Evolutionary conservation across 2,888 invertebrate species (phyloP).

Genomic region (Dynastes tityus): DNA sequence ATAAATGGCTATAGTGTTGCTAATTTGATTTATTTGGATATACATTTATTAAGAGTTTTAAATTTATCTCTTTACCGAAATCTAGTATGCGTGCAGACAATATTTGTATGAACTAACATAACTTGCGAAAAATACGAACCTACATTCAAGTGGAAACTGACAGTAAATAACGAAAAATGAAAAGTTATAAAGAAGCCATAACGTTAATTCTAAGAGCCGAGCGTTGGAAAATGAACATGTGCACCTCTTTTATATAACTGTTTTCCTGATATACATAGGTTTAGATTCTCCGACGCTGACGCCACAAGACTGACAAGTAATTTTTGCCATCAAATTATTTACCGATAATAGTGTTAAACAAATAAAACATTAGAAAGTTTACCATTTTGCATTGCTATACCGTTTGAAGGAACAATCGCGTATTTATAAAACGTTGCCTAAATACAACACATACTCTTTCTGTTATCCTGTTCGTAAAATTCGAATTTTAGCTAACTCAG

Average conservation of each 20-base stretch:
- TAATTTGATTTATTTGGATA: too few species aligned
- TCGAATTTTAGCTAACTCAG: constrained; percentile 50
- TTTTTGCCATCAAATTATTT: constrained; percentile 28
- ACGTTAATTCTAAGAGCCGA: too few species aligned
- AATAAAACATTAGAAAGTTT: background rate
- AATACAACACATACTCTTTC: background rate
- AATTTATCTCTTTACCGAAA: too few species aligned
- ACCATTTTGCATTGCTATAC: background rate
- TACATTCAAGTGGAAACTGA: too few species aligned
- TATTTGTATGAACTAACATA: too few species aligned
- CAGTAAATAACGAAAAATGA: too few species aligned
- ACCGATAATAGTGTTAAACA: background rate
- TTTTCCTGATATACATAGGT: constrained; percentile 48
- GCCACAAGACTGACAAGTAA: constrained; percentile 62
- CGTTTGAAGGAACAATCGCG: background rate
- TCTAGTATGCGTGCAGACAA: too few species aligned
- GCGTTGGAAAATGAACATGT: background rate
- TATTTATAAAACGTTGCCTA: background rate
- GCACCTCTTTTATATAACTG: constrained; percentile 24
- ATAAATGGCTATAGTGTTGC: too few species aligned
- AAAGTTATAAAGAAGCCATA: too few species aligned
- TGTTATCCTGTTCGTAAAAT: constrained; percentile 45
- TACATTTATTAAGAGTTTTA: too few species aligned
- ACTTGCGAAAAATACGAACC: too few species aligned
- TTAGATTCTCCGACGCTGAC: constrained; percentile 60